phyloP scores from a whole-genome alignment of 2,888 invertebrate species.

The Pedicia rivosa region DNA sequence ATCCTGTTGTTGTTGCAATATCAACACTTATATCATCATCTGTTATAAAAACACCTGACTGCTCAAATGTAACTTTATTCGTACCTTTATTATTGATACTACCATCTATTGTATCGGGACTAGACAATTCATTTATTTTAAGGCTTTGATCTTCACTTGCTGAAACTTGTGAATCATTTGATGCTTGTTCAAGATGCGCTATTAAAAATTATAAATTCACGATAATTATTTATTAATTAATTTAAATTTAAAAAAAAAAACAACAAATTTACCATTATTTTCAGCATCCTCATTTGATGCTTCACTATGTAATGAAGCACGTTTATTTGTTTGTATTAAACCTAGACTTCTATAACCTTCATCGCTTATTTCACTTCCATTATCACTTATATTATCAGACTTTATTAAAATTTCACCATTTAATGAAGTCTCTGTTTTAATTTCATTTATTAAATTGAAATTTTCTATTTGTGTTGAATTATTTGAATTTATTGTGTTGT shows the following conservation, averaged over 20 bases:
- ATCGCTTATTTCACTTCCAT: conserved; percentile 71
- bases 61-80: conserved; percentile 21
- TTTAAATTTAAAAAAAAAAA: not conserved
- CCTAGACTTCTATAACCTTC: conserved; percentile 72
- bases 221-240: not conserved
- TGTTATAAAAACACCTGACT: conserved; percentile 27
- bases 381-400: conserved; percentile 52
- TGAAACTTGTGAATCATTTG: conserved; percentile 29
- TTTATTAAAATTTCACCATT: conserved; percentile 17
- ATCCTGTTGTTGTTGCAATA: conserved; percentile 50
- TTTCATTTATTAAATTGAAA: conserved; percentile 15
- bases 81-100: conserved; percentile 17
- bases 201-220: conserved; percentile 7
- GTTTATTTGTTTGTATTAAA: conserved; percentile 43
- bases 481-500: not conserved
- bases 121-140: conserved; percentile 5
- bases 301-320: conserved; percentile 54
- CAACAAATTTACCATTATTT: conserved; percentile 40
- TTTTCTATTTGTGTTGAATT: conserved; percentile 12
- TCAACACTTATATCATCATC: conserved; percentile 36
- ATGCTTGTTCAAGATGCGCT: conserved; percentile 46
- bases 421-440: conserved; percentile 7
- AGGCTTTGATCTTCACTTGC: conserved; percentile 27
- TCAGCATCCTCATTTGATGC: conserved; percentile 57
- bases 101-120: conserved; percentile 10